A percentile compares a stretch with the other conserved stretches of the same genome.
Evolutionary conservation across 2,888 invertebrate species (phyloP).

Genomic region (Amiota communis): DNA sequence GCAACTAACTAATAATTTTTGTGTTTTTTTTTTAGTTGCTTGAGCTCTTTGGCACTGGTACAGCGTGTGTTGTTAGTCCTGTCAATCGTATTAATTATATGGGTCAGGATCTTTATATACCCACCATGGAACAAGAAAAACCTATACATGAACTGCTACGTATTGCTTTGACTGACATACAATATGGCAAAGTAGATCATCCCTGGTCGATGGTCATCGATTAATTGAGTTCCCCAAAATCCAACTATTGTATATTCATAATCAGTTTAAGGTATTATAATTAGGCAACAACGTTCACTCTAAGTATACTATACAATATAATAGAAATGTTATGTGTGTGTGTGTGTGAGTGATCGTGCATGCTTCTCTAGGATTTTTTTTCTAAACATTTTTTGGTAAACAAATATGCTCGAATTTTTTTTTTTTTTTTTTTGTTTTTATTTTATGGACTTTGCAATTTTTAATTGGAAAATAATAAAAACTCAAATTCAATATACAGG

Average conservation of each 20-base stretch:
- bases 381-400: conserved; percentile 40
- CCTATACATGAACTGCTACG: conserved; percentile 84
- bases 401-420: conserved; percentile 59
- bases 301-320: not conserved
- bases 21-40: conserved; percentile 79
- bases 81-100: conserved; percentile 88
- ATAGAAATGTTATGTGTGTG: not conserved
- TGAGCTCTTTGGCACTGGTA: conserved; percentile 98
- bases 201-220: conserved; percentile 84
- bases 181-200: conserved; percentile 88
- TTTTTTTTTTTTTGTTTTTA: conserved; percentile 36
- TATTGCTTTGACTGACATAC: conserved; percentile 88
- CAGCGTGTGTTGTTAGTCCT: conserved; percentile 95
- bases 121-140: conserved; percentile 82
- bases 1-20: too few relatives aligned
- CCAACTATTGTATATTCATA: conserved; percentile 21
- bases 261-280: conserved; percentile 38
- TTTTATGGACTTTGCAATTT: conserved; percentile 9
- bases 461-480: too few relatives aligned
- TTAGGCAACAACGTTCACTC: conserved; percentile 2
- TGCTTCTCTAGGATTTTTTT: too few relatives aligned
- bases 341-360: too few relatives aligned
- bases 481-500: too few relatives aligned
- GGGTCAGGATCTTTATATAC: conserved; percentile 79
- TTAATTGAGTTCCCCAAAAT: conserved; percentile 53